phyloP scores from a whole-genome alignment of 2,888 invertebrate genomes.

The Drosophila kanekoi region DNA sequence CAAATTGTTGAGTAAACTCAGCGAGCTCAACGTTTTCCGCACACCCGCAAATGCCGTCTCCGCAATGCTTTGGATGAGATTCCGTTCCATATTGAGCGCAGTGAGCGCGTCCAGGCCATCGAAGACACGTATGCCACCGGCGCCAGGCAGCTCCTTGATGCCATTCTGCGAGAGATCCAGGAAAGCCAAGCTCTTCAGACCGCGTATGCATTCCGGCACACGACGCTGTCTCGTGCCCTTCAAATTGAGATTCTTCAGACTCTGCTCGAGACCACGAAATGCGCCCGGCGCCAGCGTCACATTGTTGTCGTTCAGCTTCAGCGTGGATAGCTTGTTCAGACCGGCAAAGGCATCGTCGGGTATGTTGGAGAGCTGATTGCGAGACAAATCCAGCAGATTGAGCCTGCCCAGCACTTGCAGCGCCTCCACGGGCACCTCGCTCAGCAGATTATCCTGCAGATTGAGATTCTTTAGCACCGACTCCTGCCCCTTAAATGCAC shows the following conservation, averaged over 20 bases:
- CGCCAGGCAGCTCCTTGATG: slow-evolving; percentile 91
- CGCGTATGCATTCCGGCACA: slow-evolving; percentile 92
- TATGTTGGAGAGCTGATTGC: slow-evolving; percentile 90
- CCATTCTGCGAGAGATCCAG: slow-evolving; percentile 95
- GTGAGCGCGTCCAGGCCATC: slow-evolving; percentile 93
- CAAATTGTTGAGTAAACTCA: slow-evolving; percentile 95
- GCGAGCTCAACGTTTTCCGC: slow-evolving; percentile 92
- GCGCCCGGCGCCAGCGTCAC: slow-evolving; percentile 90
- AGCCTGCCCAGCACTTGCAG: slow-evolving; percentile 89
- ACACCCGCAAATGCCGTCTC: slow-evolving; percentile 92
- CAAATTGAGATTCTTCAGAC: slow-evolving; percentile 94
- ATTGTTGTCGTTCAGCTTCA: slow-evolving; percentile 95
- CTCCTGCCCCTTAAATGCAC: slow-evolving; percentile 94
- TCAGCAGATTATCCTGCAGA: slow-evolving; percentile 92
- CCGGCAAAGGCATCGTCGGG: slow-evolving; percentile 91
- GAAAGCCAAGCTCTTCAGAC: slow-evolving; percentile 92
- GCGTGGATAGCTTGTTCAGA: slow-evolving; percentile 90
- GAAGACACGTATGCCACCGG: slow-evolving; percentile 89
- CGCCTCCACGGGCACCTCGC: slow-evolving; percentile 91
- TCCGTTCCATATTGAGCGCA: slow-evolving; percentile 92
- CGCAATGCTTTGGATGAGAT: slow-evolving; percentile 92
- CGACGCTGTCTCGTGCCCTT: slow-evolving; percentile 93
- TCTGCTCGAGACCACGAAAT: slow-evolving; percentile 92
- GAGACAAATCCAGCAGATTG: slow-evolving; percentile 93
- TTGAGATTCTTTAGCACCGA: slow-evolving; percentile 92